Conservation (phyloP, 2,888 invertebrate species). For the Plusia festucae region DNA sequence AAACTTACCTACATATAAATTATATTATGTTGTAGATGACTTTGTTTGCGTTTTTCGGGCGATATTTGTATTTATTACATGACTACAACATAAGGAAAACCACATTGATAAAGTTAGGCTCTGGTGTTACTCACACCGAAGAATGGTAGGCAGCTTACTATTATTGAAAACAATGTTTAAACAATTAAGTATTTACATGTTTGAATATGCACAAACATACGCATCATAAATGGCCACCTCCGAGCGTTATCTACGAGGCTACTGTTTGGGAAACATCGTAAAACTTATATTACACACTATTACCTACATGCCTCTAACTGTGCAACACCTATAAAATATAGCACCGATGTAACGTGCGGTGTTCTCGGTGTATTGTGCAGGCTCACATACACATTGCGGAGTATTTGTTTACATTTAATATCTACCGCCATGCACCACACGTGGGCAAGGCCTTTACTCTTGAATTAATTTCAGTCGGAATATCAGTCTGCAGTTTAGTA, state of each 20-base stretch:
- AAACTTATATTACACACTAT: slow-evolving; percentile 2
- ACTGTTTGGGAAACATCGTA: slow-evolving; percentile 4
- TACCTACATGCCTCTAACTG: background rate
- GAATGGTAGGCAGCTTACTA: background rate
- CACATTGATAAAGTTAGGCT: no score
- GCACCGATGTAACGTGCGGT: background rate
- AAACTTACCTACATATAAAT: no score
- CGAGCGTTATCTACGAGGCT: background rate
- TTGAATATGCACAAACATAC: slow-evolving; percentile 4
- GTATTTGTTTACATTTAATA: background rate
- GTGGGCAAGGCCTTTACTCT: no score
- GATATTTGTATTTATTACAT: background rate
- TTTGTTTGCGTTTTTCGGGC: no score
- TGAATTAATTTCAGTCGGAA: no score
- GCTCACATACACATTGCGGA: background rate
- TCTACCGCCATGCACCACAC: no score
- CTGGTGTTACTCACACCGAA: background rate
- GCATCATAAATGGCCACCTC: background rate
- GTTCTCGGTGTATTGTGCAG: background rate
- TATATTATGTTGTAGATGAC: no score
- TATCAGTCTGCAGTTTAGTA: no score
- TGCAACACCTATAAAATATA: background rate
- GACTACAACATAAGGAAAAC: background rate
- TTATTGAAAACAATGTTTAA: slow-evolving; percentile 1
- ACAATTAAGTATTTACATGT: slow-evolving; percentile 4